Conservation (phyloP, 2,797 vertebrate genomes). For the Lates japonicus region DNA sequence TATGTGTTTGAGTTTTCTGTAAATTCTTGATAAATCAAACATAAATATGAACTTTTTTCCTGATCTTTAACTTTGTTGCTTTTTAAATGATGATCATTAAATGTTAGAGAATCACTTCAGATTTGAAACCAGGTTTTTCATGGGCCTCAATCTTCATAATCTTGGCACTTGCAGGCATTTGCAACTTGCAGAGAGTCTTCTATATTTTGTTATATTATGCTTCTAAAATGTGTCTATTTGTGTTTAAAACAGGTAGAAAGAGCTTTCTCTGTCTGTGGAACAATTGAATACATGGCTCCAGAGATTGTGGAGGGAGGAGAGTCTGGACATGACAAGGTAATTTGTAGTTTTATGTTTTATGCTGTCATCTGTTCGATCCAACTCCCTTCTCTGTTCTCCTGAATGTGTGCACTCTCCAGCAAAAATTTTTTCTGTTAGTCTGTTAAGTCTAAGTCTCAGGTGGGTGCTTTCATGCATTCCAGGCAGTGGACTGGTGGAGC, state of each 20-base stretch:
- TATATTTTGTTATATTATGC: not conserved
- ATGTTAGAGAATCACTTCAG: not conserved
- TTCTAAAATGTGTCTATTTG: constrained; percentile 1
- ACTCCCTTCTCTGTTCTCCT: not conserved
- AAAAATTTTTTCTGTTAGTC: constrained; percentile 39
- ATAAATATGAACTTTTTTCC: not conserved
- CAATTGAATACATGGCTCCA: constrained; percentile 99
- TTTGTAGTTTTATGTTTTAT: constrained; percentile 32
- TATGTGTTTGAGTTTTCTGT: not conserved
- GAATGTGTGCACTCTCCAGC: not conserved
- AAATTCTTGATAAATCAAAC: not conserved
- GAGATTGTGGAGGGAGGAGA: constrained; percentile 98
- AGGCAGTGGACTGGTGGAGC: constrained; percentile 99
- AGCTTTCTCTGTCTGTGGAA: constrained; percentile 97
- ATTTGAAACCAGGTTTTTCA: no score
- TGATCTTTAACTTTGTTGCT: not conserved
- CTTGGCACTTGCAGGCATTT: not conserved
- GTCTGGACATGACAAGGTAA: constrained; percentile 96
- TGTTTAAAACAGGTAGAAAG: constrained; percentile 85
- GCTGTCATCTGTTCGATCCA: constrained; percentile 4
- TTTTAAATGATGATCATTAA: not conserved
- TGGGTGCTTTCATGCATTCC: constrained; percentile 54
- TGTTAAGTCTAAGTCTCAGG: constrained; percentile 34
- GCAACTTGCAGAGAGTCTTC: not conserved
- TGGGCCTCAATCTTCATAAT: not conserved